Conservation (phyloP, 2,888 invertebrate genomes). For the Agrochola litura region DNA sequence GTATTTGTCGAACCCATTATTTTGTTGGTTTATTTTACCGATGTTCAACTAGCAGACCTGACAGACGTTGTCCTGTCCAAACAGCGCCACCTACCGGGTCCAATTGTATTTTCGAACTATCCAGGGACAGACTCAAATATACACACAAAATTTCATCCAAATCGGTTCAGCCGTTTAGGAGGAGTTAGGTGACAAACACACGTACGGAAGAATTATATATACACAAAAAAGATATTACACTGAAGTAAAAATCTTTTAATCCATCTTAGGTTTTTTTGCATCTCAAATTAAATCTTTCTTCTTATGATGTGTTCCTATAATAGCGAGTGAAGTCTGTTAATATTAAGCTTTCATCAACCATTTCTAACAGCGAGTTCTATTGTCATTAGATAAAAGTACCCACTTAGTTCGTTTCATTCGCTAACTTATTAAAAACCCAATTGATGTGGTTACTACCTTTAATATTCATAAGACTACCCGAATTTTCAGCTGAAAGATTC, state of each 20-base stretch:
- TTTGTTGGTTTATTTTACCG: neutral
- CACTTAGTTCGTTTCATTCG: conserved; percentile 37
- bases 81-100: too few relatives aligned
- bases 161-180: too few relatives aligned
- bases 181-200: too few relatives aligned
- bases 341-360: conserved; percentile 55
- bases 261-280: neutral
- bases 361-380: conserved; percentile 49
- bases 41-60: neutral
- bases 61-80: too few relatives aligned
- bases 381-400: conserved; percentile 30
- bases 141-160: too few relatives aligned
- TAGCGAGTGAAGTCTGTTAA: conserved; percentile 63
- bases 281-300: neutral
- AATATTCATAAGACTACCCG: conserved; percentile 9
- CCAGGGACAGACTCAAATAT: too few relatives aligned
- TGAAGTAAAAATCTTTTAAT: neutral
- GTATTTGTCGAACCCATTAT: neutral
- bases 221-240: neutral
- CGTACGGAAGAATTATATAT: too few relatives aligned
- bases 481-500: conserved; percentile 23
- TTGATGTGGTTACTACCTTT: conserved; percentile 26
- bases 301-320: conserved; percentile 11
- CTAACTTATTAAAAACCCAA: conserved; percentile 23
- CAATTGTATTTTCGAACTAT: too few relatives aligned